Conservation (phyloP, 2,888 invertebrate genomes). For the Zele albiditarsus region DNA sequence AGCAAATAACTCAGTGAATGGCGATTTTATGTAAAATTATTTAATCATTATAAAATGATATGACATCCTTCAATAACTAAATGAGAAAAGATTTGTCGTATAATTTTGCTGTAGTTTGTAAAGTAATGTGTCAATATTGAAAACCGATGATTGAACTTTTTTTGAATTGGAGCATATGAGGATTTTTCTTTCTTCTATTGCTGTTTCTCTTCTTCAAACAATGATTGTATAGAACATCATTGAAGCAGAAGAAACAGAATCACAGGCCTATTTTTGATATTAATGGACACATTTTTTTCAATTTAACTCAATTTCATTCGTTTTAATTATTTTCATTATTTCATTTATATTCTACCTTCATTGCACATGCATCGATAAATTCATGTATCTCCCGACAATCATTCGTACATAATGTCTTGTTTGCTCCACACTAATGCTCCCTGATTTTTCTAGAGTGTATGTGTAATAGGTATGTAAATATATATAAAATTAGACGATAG, state of each 20-base stretch:
- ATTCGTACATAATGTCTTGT: not conserved
- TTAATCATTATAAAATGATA: slow-evolving; percentile 8
- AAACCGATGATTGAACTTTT: not conserved
- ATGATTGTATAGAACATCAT: not conserved
- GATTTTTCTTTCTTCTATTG: not conserved
- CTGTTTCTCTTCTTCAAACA: not conserved
- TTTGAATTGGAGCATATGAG: not conserved
- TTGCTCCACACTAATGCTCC: slow-evolving; percentile 18
- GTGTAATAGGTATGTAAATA: slow-evolving; percentile 67
- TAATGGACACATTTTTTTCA: not conserved
- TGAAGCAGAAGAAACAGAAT: not conserved
- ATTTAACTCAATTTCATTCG: not conserved
- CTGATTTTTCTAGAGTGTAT: slow-evolving; percentile 14
- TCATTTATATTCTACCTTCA: not conserved
- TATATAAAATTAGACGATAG: slow-evolving; percentile 66
- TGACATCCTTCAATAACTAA: not conserved
- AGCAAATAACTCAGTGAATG: slow-evolving; percentile 6
- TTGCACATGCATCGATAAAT: not conserved
- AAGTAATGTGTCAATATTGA: slow-evolving; percentile 7
- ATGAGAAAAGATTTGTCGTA: not conserved
- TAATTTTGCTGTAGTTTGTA: slow-evolving; percentile 4
- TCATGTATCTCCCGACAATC: not conserved
- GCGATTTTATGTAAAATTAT: slow-evolving; percentile 31
- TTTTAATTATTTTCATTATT: not conserved
- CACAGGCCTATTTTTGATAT: not conserved